Evolutionary conservation across 2,113 vertebrate species (phyloP), one percentile per base, ranked within the genome.

Genomic region (Eleginops maclovinus): DNA sequence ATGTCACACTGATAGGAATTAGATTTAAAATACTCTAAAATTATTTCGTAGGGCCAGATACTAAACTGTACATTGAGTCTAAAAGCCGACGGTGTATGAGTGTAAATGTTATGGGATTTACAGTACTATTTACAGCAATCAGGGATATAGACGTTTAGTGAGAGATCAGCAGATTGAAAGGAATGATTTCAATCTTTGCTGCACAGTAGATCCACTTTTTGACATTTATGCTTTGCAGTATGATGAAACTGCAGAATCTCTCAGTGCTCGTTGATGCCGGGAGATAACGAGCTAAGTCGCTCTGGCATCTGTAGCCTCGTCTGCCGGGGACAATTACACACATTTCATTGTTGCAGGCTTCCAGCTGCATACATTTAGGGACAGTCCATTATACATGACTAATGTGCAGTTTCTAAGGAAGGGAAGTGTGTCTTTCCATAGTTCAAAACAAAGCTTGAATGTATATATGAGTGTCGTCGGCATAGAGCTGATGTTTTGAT

Each of bases 301-400:
- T 36, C 26, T 58, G 53, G 72, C 67, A 83, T 81, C 77, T 84
- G 81, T 63, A 71, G 62, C 49, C 49, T 78, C 28, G 63, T 71
- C 59, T 77, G 82, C 36, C 9, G 21, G 22, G 31, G 46, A 31
- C 46, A 44, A 60, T 82, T 50, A 68, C 28, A 60, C 54, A 41
- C 70, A 77, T 26, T 26, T 72, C 31, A 31, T 3, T 68, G 15
- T 55, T 44, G 70, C 31, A 22, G 21, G 40, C 36, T 75, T 50
- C 50, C 65, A 72, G 43, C 61, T 61, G 56, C 56, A 69, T 4
- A 10, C 19, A 10, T 47, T 16, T 22, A 7, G 16, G 41, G 28
- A 72, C 41, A 6, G 22, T 64, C 9, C 19, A 36, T 72, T 64
- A 65, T 41, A 13, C 53, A 60, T 40, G n/a, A 16, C 12, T 13